A percentile compares a stretch with the other conserved stretches of the same genome.
These are phyloP conservation scores for Mastigias papua DNA, from an alignment of 30 jellyfish, hydroid and myxozoan species.

Conservation along the genomic window DNA sequence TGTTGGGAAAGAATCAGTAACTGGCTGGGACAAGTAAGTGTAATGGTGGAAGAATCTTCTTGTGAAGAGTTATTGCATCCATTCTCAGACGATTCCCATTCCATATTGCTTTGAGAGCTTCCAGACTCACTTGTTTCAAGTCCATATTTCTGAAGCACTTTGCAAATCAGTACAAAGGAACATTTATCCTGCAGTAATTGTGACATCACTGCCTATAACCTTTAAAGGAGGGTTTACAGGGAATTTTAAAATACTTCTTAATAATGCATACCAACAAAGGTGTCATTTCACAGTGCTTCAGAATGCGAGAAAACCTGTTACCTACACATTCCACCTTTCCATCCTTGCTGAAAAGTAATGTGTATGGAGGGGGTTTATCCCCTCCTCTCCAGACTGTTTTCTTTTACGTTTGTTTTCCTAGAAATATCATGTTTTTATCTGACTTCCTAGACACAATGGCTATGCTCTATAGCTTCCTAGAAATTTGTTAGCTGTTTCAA, in stretches of 20 bases:
- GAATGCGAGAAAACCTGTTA: not conserved
- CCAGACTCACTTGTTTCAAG: not conserved
- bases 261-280: not conserved
- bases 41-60: constrained; percentile 19
- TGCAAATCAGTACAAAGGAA: constrained; percentile 11
- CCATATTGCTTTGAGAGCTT: constrained; percentile 15
- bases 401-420: no score
- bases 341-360: not conserved
- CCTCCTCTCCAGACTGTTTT: no score
- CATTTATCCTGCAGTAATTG: not conserved
- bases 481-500: not conserved
- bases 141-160: constrained; percentile 22
- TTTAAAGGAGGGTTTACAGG: not conserved
- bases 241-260: not conserved
- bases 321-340: not conserved
- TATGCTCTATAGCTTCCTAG: not conserved
- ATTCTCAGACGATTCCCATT: constrained; percentile 35
- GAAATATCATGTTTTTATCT: no score
- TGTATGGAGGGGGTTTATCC: not conserved
- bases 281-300: not conserved
- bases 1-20: constrained; percentile 9
- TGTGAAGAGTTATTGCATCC: not conserved
- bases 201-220: not conserved
- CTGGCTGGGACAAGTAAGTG: constrained; percentile 28
- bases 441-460: no score